Percentiles rank a stretch among this genome's conserved stretches.
phyloP scores from a whole-genome alignment of 2,888 invertebrate genomes.

The Liopterus haemorrhoidalis region DNA sequence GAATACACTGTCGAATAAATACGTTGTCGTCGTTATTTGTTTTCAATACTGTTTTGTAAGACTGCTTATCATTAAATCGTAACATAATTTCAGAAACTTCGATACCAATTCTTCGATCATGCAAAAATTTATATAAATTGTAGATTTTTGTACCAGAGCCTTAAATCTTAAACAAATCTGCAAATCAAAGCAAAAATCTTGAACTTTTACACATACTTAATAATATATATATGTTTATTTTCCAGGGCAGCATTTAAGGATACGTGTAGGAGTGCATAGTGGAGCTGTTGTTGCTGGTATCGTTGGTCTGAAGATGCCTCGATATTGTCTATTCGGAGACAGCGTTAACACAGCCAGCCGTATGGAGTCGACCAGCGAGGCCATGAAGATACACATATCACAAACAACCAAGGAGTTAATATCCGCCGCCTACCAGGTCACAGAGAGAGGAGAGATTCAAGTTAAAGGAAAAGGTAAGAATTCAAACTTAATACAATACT shows the following conservation, averaged over 20 bases:
- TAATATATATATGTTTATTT: conserved; percentile 8
- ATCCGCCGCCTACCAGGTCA: conserved; percentile 65
- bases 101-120: no score
- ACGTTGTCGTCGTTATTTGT: no score
- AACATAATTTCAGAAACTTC: no score
- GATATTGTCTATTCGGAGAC: conserved; percentile 83
- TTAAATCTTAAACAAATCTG: no score
- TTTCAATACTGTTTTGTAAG: no score
- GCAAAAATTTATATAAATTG: no score
- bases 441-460: conserved; percentile 76
- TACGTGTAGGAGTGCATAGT: conserved; percentile 82
- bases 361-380: conserved; percentile 88
- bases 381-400: conserved; percentile 94
- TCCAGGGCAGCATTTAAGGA: conserved; percentile 70
- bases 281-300: conserved; percentile 92
- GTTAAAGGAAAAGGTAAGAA: conserved; percentile 88
- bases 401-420: conserved; percentile 76
- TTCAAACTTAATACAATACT: no score
- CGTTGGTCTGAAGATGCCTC: conserved; percentile 89
- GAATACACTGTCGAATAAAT: no score
- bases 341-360: conserved; percentile 86
- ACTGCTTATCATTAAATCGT: no score
- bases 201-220: background rate
- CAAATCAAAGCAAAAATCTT: background rate
- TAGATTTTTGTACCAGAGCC: no score